Conservation (phyloP, 1,140 invertebrate species). For the Bemisia tabaci region DNA sequence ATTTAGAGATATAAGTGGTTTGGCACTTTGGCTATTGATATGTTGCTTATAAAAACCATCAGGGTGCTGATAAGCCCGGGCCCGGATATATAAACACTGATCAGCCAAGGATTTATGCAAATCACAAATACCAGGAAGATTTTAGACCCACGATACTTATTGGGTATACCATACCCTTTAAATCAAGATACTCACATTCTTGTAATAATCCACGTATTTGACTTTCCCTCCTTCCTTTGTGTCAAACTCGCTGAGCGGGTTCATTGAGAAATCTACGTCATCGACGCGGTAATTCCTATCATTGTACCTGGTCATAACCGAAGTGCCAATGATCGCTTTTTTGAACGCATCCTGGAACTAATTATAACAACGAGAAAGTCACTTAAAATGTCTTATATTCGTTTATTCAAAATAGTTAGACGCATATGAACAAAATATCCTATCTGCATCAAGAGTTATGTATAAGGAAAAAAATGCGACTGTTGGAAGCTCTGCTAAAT, state of each 20-base stretch:
- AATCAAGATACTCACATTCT: slow-evolving; percentile 31
- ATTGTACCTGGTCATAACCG: slow-evolving; percentile 73
- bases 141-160: no score
- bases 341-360: slow-evolving; percentile 14
- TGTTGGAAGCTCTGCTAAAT: no score
- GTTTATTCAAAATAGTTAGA: background rate
- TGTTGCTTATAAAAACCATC: no score
- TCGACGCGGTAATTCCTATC: slow-evolving; percentile 63
- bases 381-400: background rate
- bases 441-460: background rate
- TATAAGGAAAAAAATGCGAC: background rate
- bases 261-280: slow-evolving; percentile 61
- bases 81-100: no score
- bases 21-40: no score
- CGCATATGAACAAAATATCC: background rate
- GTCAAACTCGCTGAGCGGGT: slow-evolving; percentile 51
- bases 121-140: no score
- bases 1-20: no score
- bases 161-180: no score
- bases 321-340: slow-evolving; percentile 9
- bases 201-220: slow-evolving; percentile 68
- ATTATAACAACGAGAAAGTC: background rate
- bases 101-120: no score
- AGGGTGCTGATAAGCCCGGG: no score
- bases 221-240: slow-evolving; percentile 40